Evolutionary conservation across 1,140 invertebrate genomes (phyloP), one percentile per base, ranked within the genome.

Genomic region (Elysia chlorotica): DNA sequence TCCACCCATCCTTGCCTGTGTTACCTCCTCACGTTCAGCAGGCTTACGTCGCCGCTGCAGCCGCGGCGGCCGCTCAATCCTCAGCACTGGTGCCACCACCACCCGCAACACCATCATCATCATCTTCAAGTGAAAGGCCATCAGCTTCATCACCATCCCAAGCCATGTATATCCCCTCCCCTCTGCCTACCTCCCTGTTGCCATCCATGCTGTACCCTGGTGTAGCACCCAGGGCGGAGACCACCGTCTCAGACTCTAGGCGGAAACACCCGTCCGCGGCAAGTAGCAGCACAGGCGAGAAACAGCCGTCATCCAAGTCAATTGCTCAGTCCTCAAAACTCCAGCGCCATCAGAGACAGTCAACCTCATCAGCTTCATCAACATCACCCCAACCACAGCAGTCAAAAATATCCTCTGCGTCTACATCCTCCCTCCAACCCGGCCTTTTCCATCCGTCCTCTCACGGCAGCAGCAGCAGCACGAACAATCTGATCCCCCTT

Each of bases 11-110:
- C 25, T 76, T 76, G 59, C 65, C 70, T 35, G 57, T 41, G 10
- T 56, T 76, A 25, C 74, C 74, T 31, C 74, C 69, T 37, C 63
- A 33, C n/a, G 53, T 72, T n/a, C 68, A 71, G 25, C 68, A 71
- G 1, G 62, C 14, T 31, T 71, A 71, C 56, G 21, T 71, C 36
- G 56, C 68, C 1, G 68, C 68, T 2, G 56, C 68, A 36, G 68
- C 57, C 21, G 56, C 68, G 25, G 56, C 54, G n/a, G 68, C 33
- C 17, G 33, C 68, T 3, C 25, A 17, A 2, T 28, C 41, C 4
- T 25, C 68, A 4, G 23, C 56, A 25, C 31, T 53, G 23, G 4
- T 57, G 25, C 4, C 53, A 21, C 2, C 35, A 23, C 41, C 48
- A 14, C 2, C 36, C 14, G 0, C 35, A 25, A 6, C 57, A 38